Evolutionary conservation across 2,797 vertebrate species (phyloP), one percentile per base, ranked within the genome.

Genomic region (Saxicola maurus): DNA sequence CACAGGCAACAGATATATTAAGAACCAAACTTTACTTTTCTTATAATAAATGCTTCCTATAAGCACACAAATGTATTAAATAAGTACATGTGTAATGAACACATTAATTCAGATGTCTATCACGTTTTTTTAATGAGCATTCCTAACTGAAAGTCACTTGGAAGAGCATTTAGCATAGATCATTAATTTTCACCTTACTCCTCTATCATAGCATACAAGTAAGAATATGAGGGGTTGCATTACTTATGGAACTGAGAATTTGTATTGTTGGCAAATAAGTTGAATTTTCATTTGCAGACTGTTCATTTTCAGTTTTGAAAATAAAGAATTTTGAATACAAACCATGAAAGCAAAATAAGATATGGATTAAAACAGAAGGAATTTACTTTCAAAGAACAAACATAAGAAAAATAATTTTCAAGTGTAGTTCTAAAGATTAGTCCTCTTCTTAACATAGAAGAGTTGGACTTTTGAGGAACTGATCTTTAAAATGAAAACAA

Each of bases 1-100:
- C 57, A 97, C 31, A 95, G 25, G 91, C 37, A 94, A 93, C 27
- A 94, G 37, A 88, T 60, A 30, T 19, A 93, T 96, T 96, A 95
- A 76, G 87, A 46, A 4, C 0, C 13, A 56, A 61, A 55, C 7
- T 38, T 65, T 75, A 73, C 7, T 64, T 72, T 76, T 72, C 27
- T 75, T 69, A 42, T 15, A 67, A 35, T 40, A 71, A 73, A 40
- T 35, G 55, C 10, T 59, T 86, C 9, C 30, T 43, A 45, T 61
- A 81, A 82, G 45, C 19, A 60, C 75, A 86, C 11, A 84, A 82
- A 72, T 49, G 7, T 11, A 4, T 76, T 13, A 35, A 88, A 3
- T 30, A 67, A 68, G 13, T n/a, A 76, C 8, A 46, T 0, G 1
- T 40, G 18, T 59, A 91, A 91, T 7, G 4, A 91, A 88, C 17